Evolutionary conservation across 2,888 invertebrate species (phyloP), one percentile per base, ranked within the genome.

Genomic region (Drosophila anomelani): DNA sequence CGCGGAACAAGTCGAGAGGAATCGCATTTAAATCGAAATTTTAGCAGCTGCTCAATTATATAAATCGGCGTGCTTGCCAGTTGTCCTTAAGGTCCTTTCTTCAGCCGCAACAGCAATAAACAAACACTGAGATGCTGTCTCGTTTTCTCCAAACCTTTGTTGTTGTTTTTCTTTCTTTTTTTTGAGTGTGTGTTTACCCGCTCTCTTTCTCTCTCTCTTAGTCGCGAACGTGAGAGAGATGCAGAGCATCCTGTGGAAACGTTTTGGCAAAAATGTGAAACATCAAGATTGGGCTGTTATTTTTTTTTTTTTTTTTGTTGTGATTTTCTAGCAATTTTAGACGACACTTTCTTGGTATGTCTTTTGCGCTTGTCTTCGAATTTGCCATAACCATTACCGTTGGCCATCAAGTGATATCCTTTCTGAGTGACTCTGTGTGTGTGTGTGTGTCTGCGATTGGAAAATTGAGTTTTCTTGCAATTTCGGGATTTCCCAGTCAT

Each of bases 261-360:
- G 87, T 70, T 78, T 84, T 82, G 81, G 81, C 72, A 70, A 81
- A 66, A 79, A 75, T 66, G 81, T 84, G 81, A 84, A 82, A 82
- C 81, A 76, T 67, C 67, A 75, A 74, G 73, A 63, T 76, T 81
- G 79, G 68, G 69, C 69, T 61, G 29, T 47, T 17, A 39, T 44
- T 32, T 10, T 20, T 23, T n/a, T 29, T 41, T 17, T 47, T 43
- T 32, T 41, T 47, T 47, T 32, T 39, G 32, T 29, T 29, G 23
- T 20, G 41, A 39, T 39, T n/a, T 62, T 20, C 67, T 34, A 32
- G 15, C 34, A 51, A 51, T 51, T 36, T 15, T 34, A 9, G 20
- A 34, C 20, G 34, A 51, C 51, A 51, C 34, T 51, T 34, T 20
- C 20, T 26, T 8, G 20, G 15, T 46, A 9, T 32, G 26, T 26